Percentiles rank a stretch among this genome's conserved stretches.
Evolutionary conservation across 2,888 invertebrate genomes (phyloP).

Genomic region (Harmothoe impar): DNA sequence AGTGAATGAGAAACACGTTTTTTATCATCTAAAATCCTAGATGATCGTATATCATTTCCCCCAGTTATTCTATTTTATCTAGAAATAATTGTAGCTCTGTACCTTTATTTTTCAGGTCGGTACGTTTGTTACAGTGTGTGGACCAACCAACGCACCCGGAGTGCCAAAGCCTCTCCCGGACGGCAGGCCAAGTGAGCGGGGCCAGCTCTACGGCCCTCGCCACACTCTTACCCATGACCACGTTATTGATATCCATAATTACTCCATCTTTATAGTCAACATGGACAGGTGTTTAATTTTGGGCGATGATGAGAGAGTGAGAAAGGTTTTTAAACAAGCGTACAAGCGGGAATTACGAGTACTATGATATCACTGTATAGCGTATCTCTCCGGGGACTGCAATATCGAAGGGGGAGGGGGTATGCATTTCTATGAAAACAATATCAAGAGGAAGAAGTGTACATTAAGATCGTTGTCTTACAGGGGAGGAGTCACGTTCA

Average conservation of each 20-base stretch:
- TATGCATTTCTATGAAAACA: too few relatives aligned
- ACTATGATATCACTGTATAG: too few relatives aligned
- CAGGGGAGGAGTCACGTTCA: too few relatives aligned
- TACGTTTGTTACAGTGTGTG: constrained; percentile 20
- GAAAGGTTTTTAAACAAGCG: neutral
- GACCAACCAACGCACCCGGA: neutral
- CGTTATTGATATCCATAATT: neutral
- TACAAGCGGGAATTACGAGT: neutral
- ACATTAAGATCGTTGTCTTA: too few relatives aligned
- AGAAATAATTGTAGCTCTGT: too few relatives aligned
- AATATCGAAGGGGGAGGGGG: too few relatives aligned
- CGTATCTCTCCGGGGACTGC: too few relatives aligned
- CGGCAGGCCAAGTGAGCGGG: neutral
- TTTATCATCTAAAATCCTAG: too few relatives aligned
- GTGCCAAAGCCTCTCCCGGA: neutral
- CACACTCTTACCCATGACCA: neutral
- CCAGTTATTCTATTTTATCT: too few relatives aligned
- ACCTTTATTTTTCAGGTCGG: neutral
- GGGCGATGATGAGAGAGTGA: constrained; percentile 14
- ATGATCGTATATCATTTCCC: too few relatives aligned
- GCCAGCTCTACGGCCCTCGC: neutral
- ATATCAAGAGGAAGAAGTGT: too few relatives aligned
- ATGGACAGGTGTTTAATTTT: neutral
- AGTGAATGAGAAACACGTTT: too few relatives aligned
- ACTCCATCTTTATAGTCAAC: neutral